Evolutionary conservation across 2,888 invertebrate genomes (phyloP), one percentile per base, ranked within the genome.

Genomic region (Stratiomys singularior): DNA sequence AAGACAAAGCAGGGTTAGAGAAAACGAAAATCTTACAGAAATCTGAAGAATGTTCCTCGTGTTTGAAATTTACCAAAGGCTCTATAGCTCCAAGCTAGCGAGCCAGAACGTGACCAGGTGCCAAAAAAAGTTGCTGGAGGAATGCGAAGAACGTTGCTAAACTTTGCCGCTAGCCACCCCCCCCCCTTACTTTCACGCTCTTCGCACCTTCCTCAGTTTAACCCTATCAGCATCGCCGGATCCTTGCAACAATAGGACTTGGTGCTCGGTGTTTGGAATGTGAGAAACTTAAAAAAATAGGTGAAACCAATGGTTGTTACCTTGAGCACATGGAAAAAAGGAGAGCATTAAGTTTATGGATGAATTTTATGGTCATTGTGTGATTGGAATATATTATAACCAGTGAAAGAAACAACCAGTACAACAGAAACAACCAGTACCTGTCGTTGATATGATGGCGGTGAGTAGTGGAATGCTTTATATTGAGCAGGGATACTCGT

Each of bases 311-410:
- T 9, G 37, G 37, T 37, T 37, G 52, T 52, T 52, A 13, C 18
- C 52, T 52, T 52, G 52, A 9, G 28, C 64, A 64, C 64, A 64
- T 64, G 64, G 25, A 64, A 64, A 28, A 25, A 47, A 25, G 44
- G 15, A 47, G 47, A 56, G 56, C 71, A 52, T 72, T 72, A 72
- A 72, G 71, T 72, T 72, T 72, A 72, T 52, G 27, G 56, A 27
- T 5, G 56, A 72, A 72, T 72, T 72, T 72, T 56, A 72, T 72
- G 71, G 71, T 27, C 56, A 52, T 28, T 72, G 56, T 72, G 71
- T 72, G 71, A 52, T 27, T 9, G 28, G 71, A 72, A 72, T 72
- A 72, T 28, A 56, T 72, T 52, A 52, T 13, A 72, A 30, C 1
- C 1, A n/a, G 30, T 37, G n/a, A n/a, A n/a, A n/a, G n/a, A n/a